A percentile compares a stretch with the other conserved stretches of the same genome.
Conservation (phyloP, 2,888 invertebrate genomes). For the Bombylius major region DNA sequence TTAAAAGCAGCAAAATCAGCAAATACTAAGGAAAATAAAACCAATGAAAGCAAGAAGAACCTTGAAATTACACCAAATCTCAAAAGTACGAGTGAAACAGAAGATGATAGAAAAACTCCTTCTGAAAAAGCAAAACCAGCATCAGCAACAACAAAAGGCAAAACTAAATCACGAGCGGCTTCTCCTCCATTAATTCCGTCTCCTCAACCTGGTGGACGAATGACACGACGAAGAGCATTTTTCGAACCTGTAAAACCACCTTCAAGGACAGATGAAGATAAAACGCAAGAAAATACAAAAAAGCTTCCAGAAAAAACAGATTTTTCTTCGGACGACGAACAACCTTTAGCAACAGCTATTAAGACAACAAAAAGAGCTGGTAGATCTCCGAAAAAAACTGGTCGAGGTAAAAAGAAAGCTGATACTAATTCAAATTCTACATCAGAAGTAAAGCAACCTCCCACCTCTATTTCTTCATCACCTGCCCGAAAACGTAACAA, state of each 20-base stretch:
- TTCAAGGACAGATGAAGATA: slow-evolving; percentile 6
- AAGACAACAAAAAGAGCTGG: slow-evolving; percentile 22
- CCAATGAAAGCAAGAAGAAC: no score
- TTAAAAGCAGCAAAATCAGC: no score
- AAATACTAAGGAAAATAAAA: no score
- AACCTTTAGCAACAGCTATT: slow-evolving; percentile 37
- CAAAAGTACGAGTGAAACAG: slow-evolving; percentile 32
- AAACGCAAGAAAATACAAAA: slow-evolving; percentile 1
- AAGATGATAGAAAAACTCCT: background rate
- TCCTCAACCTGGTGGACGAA: slow-evolving; percentile 32
- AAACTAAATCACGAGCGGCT: background rate
- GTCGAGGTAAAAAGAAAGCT: slow-evolving; percentile 11
- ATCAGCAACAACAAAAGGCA: background rate
- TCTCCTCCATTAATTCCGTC: slow-evolving; percentile 22
- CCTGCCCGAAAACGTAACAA: background rate
- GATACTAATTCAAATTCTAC: background rate
- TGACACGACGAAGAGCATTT: slow-evolving; percentile 33
- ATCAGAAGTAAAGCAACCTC: background rate
- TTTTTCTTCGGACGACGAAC: slow-evolving; percentile 44
- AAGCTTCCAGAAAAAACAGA: slow-evolving; percentile 18
- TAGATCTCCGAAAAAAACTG: slow-evolving; percentile 1
- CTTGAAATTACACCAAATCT: slow-evolving; percentile 19
- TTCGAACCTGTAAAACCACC: slow-evolving; percentile 34
- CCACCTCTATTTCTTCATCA: background rate
- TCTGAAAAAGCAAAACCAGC: background rate